phyloP scores from a whole-genome alignment of 2,888 invertebrate species.

The Horisme vitalbata region DNA sequence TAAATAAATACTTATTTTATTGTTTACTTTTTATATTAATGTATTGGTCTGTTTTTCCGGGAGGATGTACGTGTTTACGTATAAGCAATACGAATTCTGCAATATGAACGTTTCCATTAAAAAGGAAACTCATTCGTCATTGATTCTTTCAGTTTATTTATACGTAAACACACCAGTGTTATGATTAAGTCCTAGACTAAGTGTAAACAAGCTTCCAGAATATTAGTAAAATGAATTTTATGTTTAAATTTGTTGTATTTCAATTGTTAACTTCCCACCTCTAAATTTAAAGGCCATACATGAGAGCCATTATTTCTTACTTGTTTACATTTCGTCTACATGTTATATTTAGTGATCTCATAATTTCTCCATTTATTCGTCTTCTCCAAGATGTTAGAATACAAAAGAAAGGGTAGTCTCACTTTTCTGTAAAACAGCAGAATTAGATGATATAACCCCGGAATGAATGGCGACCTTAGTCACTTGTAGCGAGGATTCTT shows the following conservation, averaged over 20 bases:
- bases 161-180: slow-evolving; percentile 53
- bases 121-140: slow-evolving; percentile 35
- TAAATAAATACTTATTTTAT: slow-evolving; percentile 36
- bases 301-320: slow-evolving; percentile 45
- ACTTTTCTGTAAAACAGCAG: slow-evolving; percentile 37
- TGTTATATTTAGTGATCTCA: slow-evolving; percentile 73
- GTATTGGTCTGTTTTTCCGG: slow-evolving; percentile 57
- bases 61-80: slow-evolving; percentile 47
- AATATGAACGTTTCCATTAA: slow-evolving; percentile 24
- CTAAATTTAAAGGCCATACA: slow-evolving; percentile 52
- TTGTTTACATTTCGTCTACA: slow-evolving; percentile 76
- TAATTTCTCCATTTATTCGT: slow-evolving; percentile 62
- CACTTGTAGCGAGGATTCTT: slow-evolving; percentile 39
- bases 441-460: slow-evolving; percentile 40
- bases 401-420: slow-evolving; percentile 38
- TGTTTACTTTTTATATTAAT: slow-evolving; percentile 38
- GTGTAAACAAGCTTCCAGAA: slow-evolving; percentile 65
- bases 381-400: slow-evolving; percentile 44
- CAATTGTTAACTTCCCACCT: slow-evolving; percentile 46
- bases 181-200: slow-evolving; percentile 48
- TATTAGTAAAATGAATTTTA: slow-evolving; percentile 29
- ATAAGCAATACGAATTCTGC: slow-evolving; percentile 32
- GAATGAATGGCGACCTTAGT: slow-evolving; percentile 35
- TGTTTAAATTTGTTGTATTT: slow-evolving; percentile 31
- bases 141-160: slow-evolving; percentile 36